Base-by-base conservation (phyloP, 2,888 invertebrate species). In the Xanthorhoe designata region DNA sequence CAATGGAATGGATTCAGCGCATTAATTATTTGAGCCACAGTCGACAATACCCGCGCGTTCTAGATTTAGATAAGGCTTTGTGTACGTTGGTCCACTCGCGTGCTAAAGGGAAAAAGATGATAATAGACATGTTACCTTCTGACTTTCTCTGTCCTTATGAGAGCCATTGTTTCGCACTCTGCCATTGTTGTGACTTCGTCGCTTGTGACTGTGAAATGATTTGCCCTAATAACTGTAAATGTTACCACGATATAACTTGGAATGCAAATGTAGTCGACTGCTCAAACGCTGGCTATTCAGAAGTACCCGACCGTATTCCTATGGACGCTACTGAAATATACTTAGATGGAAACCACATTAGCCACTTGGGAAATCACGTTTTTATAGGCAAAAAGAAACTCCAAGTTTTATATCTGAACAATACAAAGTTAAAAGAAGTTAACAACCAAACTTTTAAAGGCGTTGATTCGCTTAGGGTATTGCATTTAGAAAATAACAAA, bases 161-260 rank as follows among this genome's bases (percentile, higher is more conserved):
- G 79, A 95, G 96, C 64, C 97, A 97, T 89, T 98, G 98, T 91
- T 97, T 97, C 83, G 96, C 97, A n/a, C 91, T 97, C 17, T 98
- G 98, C 86, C 97, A 97, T 87, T 98, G 98, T 89, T 98, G 98
- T 91, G 97, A 97, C 78, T 98, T 97, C 85, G 97, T 97, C 80
- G 97, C 97, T 58, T 98, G 98, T 89, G 98, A 98, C 90, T 98
- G 98, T 92, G 96, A 97, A 94, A 97, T 97, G 96, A 97, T 96
- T 75, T 98, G 98, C 87, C 98, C 98, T 54, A 95, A 95, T 81
- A 96, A 96, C 83, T 98, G 98, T 91, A 95, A 95, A 78, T 98
- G 98, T 82, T 98, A 96, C 94, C 97, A 97, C 86, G 97, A 98
- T 85, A 96, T 96, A 82, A 96, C 96, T 70, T 97, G 97, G 97